Percentiles rank a stretch among this genome's conserved stretches.
These are phyloP conservation scores for Pyralis farinalis DNA, from an alignment of 2,888 invertebrate genomes.

Conservation along the genomic window DNA sequence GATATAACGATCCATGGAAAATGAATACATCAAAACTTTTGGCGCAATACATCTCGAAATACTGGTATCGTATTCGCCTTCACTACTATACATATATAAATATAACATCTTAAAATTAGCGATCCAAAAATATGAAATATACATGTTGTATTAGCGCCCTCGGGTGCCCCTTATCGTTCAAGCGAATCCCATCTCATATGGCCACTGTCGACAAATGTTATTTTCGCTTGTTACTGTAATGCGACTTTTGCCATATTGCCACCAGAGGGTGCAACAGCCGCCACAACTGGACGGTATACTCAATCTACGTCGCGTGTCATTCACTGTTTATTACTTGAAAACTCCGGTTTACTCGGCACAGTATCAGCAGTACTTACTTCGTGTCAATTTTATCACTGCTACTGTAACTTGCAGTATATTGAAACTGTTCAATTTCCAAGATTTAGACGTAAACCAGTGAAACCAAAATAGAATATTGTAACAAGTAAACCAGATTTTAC, in stretches of 20 bases:
- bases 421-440: no score
- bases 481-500: conserved; percentile 35
- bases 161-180: conserved; percentile 53
- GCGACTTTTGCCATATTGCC: conserved; percentile 58
- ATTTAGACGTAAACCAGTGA: no score
- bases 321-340: conserved; percentile 19
- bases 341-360: conserved; percentile 25
- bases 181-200: conserved; percentile 45
- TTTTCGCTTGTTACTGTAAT: conserved; percentile 45
- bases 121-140: conserved; percentile 82
- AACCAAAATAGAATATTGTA: conserved; percentile 22
- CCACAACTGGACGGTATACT: conserved; percentile 77
- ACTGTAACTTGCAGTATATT: no score
- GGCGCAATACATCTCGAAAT: conserved; percentile 77
- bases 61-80: conserved; percentile 75
- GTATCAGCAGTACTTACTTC: conserved; percentile 14
- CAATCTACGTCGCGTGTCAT: conserved; percentile 68
- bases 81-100: conserved; percentile 80
- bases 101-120: conserved; percentile 82
- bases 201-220: conserved; percentile 28
- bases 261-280: conserved; percentile 74
- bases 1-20: conserved; percentile 69
- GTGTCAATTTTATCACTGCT: no score
- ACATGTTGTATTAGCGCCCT: conserved; percentile 75
- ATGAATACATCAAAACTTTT: conserved; percentile 80